A percentile compares a stretch with the other conserved stretches of the same genome.
Conservation (phyloP, 2,797 vertebrate species). For the Okamejei kenojei region DNA sequence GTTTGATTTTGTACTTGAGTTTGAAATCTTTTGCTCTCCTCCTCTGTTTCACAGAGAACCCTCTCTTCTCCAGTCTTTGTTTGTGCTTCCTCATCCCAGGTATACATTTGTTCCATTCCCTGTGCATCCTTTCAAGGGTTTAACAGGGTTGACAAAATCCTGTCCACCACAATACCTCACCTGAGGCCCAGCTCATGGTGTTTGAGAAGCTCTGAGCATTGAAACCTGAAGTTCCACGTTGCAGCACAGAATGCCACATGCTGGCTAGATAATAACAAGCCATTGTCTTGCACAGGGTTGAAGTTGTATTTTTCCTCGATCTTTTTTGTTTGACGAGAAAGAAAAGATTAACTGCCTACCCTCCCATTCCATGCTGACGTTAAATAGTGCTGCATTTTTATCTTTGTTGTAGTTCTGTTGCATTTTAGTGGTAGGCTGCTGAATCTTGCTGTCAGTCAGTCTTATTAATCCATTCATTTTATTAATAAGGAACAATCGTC, state of each 20-base stretch:
- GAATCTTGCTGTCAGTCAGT: neutral
- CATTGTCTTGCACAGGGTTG: neutral
- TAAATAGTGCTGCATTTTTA: neutral
- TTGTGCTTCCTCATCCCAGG: neutral
- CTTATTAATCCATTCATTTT: conserved; percentile 5
- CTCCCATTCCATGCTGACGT: neutral
- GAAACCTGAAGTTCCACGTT: neutral
- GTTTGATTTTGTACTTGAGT: no score
- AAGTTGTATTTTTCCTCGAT: neutral
- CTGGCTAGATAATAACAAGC: neutral
- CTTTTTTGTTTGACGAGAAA: neutral
- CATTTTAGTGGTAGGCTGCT: neutral
- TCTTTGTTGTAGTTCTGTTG: neutral
- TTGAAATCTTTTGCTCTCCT: neutral
- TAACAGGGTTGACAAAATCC: neutral
- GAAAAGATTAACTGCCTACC: neutral
- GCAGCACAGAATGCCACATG: neutral
- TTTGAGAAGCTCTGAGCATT: neutral
- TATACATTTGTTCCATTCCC: neutral
- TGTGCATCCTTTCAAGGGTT: neutral
- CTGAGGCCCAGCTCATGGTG: neutral
- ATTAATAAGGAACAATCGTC: neutral
- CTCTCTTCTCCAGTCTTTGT: neutral
- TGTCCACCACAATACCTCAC: neutral
- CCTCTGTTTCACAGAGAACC: neutral